These are phyloP conservation scores for Philonicus albiceps DNA, from an alignment of 2,888 invertebrate species.

Conservation along the genomic window DNA sequence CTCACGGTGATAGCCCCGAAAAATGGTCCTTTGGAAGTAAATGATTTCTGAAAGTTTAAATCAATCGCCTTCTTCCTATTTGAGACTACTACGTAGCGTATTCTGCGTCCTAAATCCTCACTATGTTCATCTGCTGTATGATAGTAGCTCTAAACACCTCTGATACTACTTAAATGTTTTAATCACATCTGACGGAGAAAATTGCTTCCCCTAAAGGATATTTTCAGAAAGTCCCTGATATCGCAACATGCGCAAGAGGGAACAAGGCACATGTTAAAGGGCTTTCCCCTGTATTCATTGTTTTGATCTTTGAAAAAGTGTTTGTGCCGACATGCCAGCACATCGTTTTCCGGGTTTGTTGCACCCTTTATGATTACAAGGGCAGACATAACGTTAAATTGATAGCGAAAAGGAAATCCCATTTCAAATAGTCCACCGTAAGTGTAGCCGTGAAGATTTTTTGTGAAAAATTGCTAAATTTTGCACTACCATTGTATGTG, in stretches of 20 bases:
- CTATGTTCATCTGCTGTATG: background rate
- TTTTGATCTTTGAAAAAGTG: background rate
- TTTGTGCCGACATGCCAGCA: slow-evolving; percentile 43
- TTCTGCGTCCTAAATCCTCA: background rate
- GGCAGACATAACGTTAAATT: slow-evolving; percentile 26
- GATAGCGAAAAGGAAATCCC: background rate
- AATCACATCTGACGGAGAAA: background rate
- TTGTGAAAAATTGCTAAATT: background rate
- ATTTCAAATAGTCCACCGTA: background rate
- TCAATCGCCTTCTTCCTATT: background rate
- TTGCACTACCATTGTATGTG: too few relatives aligned
- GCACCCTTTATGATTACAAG: slow-evolving; percentile 29
- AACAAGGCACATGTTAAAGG: background rate
- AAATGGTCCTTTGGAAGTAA: slow-evolving; percentile 17
- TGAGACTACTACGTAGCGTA: background rate
- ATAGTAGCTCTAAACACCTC: background rate
- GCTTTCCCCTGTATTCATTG: background rate
- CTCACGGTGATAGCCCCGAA: slow-evolving; percentile 23
- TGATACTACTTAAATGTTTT: background rate
- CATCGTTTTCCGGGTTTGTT: slow-evolving; percentile 43
- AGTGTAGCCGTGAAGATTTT: background rate
- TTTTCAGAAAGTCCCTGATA: background rate
- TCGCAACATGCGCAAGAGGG: background rate
- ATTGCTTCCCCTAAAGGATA: background rate
- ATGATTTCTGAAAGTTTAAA: slow-evolving; percentile 10